Percentiles rank a stretch among this genome's conserved stretches.
phyloP scores from a whole-genome alignment of 2,113 vertebrate genomes.

The Bambusicola thoracicus region DNA sequence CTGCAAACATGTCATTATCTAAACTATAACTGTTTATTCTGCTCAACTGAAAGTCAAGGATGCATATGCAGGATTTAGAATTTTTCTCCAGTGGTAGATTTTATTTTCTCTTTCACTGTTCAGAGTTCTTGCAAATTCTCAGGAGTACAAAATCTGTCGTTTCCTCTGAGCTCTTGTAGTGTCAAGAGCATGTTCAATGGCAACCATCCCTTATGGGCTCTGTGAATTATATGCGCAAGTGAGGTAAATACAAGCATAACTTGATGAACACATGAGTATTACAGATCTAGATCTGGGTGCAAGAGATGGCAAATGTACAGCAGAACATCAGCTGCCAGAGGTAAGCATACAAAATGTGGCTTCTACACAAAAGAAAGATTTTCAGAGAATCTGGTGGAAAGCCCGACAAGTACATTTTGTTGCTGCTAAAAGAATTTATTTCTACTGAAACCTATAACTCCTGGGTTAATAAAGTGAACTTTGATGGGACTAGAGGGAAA shows the following conservation, averaged over 20 bases:
- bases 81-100: neutral
- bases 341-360: conserved; percentile 62
- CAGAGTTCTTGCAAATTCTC: neutral
- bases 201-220: neutral
- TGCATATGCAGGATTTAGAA: neutral
- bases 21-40: conserved; percentile 9
- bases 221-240: neutral
- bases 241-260: conserved; percentile 2
- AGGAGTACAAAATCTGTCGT: neutral
- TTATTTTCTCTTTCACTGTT: neutral
- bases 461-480: conserved; percentile 79
- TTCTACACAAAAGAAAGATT: conserved; percentile 66
- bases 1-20: neutral
- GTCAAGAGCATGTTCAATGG: neutral
- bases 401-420: conserved; percentile 72
- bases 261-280: neutral
- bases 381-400: conserved; percentile 65
- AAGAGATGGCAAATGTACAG: conserved; percentile 2
- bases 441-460: conserved; percentile 77
- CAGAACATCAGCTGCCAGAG: conserved; percentile 43
- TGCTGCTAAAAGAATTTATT: conserved; percentile 78
- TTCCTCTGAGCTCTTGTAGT: neutral
- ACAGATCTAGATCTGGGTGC: neutral
- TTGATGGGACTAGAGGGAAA: conserved; percentile 78
- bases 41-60: conserved; percentile 1